phyloP scores from a whole-genome alignment of 2,797 vertebrate species.

The Peromyscus attwateri region DNA sequence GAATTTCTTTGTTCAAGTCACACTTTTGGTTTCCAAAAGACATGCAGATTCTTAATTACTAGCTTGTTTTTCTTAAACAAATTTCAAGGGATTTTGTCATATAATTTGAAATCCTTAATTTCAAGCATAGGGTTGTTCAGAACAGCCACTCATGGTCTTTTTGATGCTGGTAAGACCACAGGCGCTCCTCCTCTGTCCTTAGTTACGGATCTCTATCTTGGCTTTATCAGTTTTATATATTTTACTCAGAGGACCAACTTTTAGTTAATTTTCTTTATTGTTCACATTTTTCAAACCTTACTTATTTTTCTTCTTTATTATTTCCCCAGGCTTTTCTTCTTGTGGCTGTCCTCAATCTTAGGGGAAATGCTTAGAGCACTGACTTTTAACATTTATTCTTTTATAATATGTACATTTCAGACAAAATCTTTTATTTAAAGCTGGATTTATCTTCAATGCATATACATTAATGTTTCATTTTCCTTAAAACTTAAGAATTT shows the following conservation, averaged over 20 bases:
- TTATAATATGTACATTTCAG: background rate
- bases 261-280: background rate
- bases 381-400: background rate
- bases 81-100: slow-evolving; percentile 14
- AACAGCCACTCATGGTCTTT: background rate
- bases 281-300: background rate
- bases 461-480: slow-evolving; percentile 13
- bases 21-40: background rate
- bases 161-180: background rate
- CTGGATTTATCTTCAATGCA: background rate
- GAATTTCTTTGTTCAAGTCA: slow-evolving; percentile 11
- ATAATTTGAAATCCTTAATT: slow-evolving; percentile 34
- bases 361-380: background rate
- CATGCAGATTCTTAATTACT: background rate
- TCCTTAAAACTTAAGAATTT: slow-evolving; percentile 17
- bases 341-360: background rate
- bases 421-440: slow-evolving; percentile 16
- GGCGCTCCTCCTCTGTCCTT: background rate
- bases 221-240: background rate
- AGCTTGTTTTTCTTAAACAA: background rate
- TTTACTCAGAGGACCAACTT: slow-evolving; percentile 16
- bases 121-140: background rate
- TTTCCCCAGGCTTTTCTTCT: background rate
- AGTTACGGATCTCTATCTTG: background rate
- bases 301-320: background rate